Percentiles rank a stretch among this genome's conserved stretches.
Evolutionary conservation across 2,888 invertebrate species (phyloP).

Genomic region (Caenorhabditis plicata): DNA sequence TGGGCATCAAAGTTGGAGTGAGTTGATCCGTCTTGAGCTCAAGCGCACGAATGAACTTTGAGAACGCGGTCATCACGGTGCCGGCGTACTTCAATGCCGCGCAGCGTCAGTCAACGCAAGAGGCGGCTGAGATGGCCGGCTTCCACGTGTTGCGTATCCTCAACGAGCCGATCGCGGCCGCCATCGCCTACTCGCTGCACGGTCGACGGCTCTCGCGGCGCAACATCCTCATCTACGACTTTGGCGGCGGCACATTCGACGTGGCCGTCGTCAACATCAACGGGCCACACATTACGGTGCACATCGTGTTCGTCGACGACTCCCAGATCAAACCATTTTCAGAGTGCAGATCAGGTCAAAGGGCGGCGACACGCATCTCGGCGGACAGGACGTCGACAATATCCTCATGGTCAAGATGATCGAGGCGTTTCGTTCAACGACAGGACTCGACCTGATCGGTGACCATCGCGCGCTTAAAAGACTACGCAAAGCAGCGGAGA

Average conservation of each 20-base stretch:
- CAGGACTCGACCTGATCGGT: slow-evolving; percentile 78
- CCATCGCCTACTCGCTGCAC: slow-evolving; percentile 26
- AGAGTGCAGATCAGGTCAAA: too few species aligned
- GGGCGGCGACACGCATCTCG: slow-evolving; percentile 36
- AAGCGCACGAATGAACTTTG: too few species aligned
- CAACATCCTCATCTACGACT: slow-evolving; percentile 30
- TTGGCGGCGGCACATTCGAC: slow-evolving; percentile 34
- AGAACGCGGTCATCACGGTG: slow-evolving; percentile 32
- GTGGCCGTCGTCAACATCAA: slow-evolving; percentile 35
- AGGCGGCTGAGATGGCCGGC: slow-evolving; percentile 23
- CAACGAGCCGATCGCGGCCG: slow-evolving; percentile 31
- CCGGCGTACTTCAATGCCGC: slow-evolving; percentile 34
- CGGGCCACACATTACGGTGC: slow-evolving; percentile 27
- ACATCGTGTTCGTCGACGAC: too few species aligned
- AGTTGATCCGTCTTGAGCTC: background rate
- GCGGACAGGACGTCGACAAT: slow-evolving; percentile 35
- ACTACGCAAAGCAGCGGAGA: slow-evolving; percentile 83
- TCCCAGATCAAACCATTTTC: too few species aligned
- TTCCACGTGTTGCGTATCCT: slow-evolving; percentile 25
- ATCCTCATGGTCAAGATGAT: slow-evolving; percentile 25
- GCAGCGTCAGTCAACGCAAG: slow-evolving; percentile 26
- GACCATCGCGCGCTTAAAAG: slow-evolving; percentile 87
- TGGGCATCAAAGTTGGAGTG: slow-evolving; percentile 12
- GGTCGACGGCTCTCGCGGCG: slow-evolving; percentile 20
- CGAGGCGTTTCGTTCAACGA: slow-evolving; percentile 7